Evolutionary conservation across 92 coral and sea anemone genomes (phyloP), one percentile per base, ranked within the genome.

Genomic region (Plumapathes pennacea): DNA sequence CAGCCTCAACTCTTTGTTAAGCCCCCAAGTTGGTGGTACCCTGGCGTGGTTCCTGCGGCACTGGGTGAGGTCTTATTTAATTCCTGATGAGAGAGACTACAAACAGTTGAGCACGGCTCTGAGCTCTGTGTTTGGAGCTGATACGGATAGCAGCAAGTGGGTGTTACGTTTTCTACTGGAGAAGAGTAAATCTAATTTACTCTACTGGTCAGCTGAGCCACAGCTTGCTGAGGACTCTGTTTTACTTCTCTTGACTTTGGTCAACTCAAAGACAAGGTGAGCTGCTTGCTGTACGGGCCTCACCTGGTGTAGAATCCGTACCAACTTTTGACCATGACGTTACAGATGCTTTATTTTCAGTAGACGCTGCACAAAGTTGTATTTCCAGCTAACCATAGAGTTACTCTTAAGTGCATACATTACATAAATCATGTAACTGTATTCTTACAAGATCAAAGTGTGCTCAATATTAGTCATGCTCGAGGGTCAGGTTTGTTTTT

Each of bases 1-100:
- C 11, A 81, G 73, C 50, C 51, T 91, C 73, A 78, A 80, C 24
- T 84, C 85, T 33, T 65, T 72, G 11, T 47, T 91, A 38, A 91
- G 96, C 86, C 97, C 97, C 8, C 96, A 91, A 50, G 89, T 91
- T 4, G 96, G 88, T 20, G 79, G 96, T 40, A 88, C 90, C 54
- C 82, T 92, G 38, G 96, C 88, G 7, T 92, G 97, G 97, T 84
- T 90, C 57, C 69, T 92, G 31, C 78, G 76, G 28, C 90, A 83
- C 61, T 83, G 85, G 76, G 63, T 86, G 12, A 84, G 83, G 43
- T 85, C 95, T 6, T 92, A 92, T 55, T 77, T 92, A 46, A 55
- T 92, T 50, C 96, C 96, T 4, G 81, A 82, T 37, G 97, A 92
- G 70, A 70, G 72, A 2, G 97, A 92, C 34, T 92, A 81, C 56